phyloP scores from a whole-genome alignment of 2,797 vertebrate species.

The Coregonus sp. region DNA sequence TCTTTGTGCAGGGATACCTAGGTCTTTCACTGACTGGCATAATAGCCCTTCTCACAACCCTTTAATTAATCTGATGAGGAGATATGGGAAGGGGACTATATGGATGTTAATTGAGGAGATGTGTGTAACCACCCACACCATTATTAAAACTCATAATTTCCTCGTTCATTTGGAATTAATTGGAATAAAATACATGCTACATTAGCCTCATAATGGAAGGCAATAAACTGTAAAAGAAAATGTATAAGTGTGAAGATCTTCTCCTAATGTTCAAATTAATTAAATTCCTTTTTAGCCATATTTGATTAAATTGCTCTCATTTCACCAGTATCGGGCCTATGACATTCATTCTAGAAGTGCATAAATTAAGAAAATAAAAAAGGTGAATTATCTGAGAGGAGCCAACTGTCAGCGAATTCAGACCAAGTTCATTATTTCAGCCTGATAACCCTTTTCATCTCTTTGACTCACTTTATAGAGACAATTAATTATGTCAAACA shows the following conservation, averaged over 20 bases:
- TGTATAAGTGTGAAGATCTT: slow-evolving; percentile 75
- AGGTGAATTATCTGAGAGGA: slow-evolving; percentile 80
- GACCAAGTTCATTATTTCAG: slow-evolving; percentile 95
- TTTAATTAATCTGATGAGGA: slow-evolving; percentile 68
- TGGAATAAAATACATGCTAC: slow-evolving; percentile 90
- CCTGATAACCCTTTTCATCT: slow-evolving; percentile 94
- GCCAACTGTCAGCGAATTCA: slow-evolving; percentile 91
- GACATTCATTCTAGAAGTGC: slow-evolving; percentile 69
- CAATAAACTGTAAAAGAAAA: slow-evolving; percentile 83
- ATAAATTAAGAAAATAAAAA: slow-evolving; percentile 70
- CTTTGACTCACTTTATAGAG: slow-evolving; percentile 92
- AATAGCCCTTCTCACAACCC: slow-evolving; percentile 50
- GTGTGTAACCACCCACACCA: slow-evolving; percentile 72
- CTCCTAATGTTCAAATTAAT: slow-evolving; percentile 86
- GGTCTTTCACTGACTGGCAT: slow-evolving; percentile 46
- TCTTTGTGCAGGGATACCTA: slow-evolving; percentile 29
- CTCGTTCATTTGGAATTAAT: slow-evolving; percentile 88
- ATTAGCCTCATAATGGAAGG: slow-evolving; percentile 87
- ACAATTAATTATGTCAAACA: slow-evolving; percentile 98
- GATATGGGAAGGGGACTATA: slow-evolving; percentile 51
- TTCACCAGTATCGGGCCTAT: slow-evolving; percentile 78
- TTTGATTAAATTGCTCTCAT: slow-evolving; percentile 84
- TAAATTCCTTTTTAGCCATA: slow-evolving; percentile 86
- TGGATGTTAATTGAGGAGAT: slow-evolving; percentile 63
- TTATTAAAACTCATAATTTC: slow-evolving; percentile 87